A percentile compares a stretch with the other conserved stretches of the same genome.
phyloP scores from a whole-genome alignment of 2,888 invertebrate species.

The Steinernema hermaphroditum region DNA sequence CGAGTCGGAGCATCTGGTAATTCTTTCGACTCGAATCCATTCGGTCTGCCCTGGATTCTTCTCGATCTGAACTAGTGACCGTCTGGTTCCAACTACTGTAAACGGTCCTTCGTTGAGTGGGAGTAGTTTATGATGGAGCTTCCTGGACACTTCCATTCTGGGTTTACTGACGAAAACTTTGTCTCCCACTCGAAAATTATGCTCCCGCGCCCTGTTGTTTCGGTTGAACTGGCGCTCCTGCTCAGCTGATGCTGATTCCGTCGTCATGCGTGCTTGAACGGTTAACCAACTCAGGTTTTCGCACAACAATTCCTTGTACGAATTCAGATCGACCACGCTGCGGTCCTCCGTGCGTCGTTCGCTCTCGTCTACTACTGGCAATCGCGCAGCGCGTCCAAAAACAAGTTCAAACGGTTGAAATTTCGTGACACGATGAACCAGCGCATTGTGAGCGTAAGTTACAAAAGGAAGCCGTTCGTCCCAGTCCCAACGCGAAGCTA shows the following conservation, averaged over 20 bases:
- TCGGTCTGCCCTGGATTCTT: no score
- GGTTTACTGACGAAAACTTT: background rate
- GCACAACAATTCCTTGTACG: background rate
- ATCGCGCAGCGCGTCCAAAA: conserved; percentile 33
- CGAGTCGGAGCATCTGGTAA: no score
- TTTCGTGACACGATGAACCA: conserved; percentile 36
- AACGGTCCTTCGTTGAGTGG: background rate
- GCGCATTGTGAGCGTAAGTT: conserved; percentile 42
- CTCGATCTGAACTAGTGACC: no score
- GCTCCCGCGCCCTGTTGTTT: background rate
- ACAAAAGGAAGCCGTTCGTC: conserved; percentile 38
- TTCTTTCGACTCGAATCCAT: no score
- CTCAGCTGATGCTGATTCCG: no score
- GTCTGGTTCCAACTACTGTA: no score
- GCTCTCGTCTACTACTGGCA: background rate
- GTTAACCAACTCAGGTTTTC: background rate
- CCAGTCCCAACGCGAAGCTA: conserved; percentile 36
- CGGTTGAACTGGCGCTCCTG: background rate
- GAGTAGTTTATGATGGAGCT: background rate
- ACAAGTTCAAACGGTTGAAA: conserved; percentile 36
- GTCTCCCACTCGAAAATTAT: background rate
- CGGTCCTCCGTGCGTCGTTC: background rate
- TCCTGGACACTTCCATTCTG: background rate
- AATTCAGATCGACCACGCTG: background rate
- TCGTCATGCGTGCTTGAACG: no score